Base-by-base conservation (phyloP, 2,797 vertebrate species). In the Zalophus californianus region DNA sequence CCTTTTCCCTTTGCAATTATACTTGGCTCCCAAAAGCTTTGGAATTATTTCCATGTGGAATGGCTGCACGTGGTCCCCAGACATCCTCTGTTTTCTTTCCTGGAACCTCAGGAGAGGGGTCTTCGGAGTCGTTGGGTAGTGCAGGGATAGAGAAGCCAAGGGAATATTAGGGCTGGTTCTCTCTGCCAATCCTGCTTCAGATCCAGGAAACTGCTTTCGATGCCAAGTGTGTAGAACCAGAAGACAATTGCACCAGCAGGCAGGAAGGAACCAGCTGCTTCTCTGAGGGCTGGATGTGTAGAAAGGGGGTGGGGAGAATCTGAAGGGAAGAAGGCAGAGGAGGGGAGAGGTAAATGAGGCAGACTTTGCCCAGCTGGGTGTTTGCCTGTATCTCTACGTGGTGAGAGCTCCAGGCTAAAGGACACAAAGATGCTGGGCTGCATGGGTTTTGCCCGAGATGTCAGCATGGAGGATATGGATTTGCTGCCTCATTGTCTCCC, bases 21-120 rank as follows among this genome's bases (percentile, higher is more conserved):
- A 66, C 18, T 10, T 21, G 29, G 2, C 29, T n/a, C 29, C 78
- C 54, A 8, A 56, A 66, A 23, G n/a, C 70, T 56, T 87, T 44
- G 32, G 44, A 56, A 52, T 58, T 35, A 32, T n/a, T 25, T 80
- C 80, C n/a, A 1, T 0, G 20, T 38, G 0, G 0, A 13, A n/a
- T 32, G 80, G 48, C 75, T 6, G 5, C 13, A 21, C 48, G 0
- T 1, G n/a, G 66, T 60, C 66, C 68, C 11, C 15, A 68, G 38
- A 86, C 23, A 60, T 5, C 54, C 48, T 68, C 84, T 23, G 56
- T 56, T 68, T 52, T 25, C 21, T 85, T 66, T 80, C 56, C 80
- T 56, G 11, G 6, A 48, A 60, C 16, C 41, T 41, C 32, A 32
- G 9, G 25, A 27, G 48, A 41, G n/a, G 52, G 66, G 14, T n/a